Evolutionary conservation across 2,888 invertebrate genomes (phyloP).

Genomic region (Craniophora ligustri): DNA sequence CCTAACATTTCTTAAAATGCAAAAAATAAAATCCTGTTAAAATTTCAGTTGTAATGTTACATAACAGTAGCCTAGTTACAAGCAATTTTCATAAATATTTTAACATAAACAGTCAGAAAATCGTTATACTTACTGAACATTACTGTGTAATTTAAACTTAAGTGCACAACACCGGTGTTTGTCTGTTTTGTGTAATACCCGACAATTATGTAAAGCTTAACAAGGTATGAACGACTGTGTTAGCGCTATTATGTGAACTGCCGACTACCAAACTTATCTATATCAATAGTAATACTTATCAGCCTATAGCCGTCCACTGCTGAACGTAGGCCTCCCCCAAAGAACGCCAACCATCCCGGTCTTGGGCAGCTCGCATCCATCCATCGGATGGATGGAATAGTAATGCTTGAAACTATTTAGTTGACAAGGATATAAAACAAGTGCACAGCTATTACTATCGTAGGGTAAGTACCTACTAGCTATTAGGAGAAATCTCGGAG

Average conservation of each 20-base stretch:
- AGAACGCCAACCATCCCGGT: too few species aligned
- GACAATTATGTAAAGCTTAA: conserved; percentile 46
- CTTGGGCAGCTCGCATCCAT: too few species aligned
- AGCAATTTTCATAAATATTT: conserved; percentile 33
- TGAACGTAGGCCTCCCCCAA: too few species aligned
- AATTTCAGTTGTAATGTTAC: neutral
- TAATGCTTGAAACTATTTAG: too few species aligned
- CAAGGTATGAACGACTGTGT: conserved; percentile 36
- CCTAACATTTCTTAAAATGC: too few species aligned
- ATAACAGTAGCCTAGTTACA: conserved; percentile 5
- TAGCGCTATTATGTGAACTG: conserved; percentile 39
- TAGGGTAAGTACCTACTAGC: too few species aligned
- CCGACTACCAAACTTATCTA: conserved; percentile 37
- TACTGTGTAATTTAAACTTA: conserved; percentile 42
- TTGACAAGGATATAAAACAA: too few species aligned
- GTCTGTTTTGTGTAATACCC: conserved; percentile 39
- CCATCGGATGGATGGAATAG: too few species aligned
- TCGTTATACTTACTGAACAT: conserved; percentile 42
- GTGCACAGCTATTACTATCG: too few species aligned
- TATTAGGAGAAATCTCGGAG: too few species aligned
- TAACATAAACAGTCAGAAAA: conserved; percentile 14
- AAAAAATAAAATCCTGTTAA: conserved; percentile 18
- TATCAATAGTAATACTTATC: neutral
- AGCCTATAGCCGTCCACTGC: too few species aligned
- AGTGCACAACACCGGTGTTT: conserved; percentile 36